Conservation (phyloP, 2,888 invertebrate species). For the Rhingia campestris region DNA sequence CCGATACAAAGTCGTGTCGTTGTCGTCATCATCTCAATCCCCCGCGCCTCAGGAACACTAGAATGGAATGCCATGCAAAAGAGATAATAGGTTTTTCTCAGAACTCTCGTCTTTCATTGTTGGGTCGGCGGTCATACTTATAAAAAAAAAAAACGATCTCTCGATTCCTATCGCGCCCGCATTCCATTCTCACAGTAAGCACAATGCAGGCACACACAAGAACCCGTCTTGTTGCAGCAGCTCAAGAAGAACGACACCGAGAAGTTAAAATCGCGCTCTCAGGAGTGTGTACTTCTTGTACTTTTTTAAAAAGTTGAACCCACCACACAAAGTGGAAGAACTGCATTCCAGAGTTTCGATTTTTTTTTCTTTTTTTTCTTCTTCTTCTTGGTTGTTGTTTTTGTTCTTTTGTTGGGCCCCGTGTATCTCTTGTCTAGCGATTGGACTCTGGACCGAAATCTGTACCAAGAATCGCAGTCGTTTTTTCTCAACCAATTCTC, state of each 20-base stretch:
- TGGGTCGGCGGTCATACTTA: conserved; percentile 69
- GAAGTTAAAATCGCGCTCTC: conserved; percentile 60
- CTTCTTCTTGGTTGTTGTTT: conserved; percentile 1
- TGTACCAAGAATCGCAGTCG: conserved; percentile 42
- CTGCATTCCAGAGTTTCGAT: conserved; percentile 65
- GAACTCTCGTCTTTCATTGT: conserved; percentile 73
- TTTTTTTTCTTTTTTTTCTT: conserved; percentile 33
- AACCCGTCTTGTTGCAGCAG: conserved; percentile 57
- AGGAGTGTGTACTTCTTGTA: conserved; percentile 73
- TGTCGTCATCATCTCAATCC: neutral
- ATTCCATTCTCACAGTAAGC: conserved; percentile 74
- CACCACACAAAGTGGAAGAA: conserved; percentile 70
- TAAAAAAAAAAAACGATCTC: conserved; percentile 36
- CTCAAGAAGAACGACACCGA: conserved; percentile 12
- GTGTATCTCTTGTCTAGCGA: conserved; percentile 65
- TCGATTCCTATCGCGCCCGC: conserved; percentile 67
- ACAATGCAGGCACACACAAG: conserved; percentile 34
- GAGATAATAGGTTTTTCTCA: conserved; percentile 69
- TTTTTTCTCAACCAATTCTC: conserved; percentile 72
- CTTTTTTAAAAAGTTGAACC: conserved; percentile 70
- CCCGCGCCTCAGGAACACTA: conserved; percentile 11
- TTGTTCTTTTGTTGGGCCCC: conserved; percentile 48
- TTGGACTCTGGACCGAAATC: conserved; percentile 73
- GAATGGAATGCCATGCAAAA: conserved; percentile 57
- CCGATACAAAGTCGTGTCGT: conserved; percentile 46